Evolutionary conservation across 2,888 invertebrate genomes (phyloP), one percentile per base, ranked within the genome.

Genomic region (Archips crataeganus): DNA sequence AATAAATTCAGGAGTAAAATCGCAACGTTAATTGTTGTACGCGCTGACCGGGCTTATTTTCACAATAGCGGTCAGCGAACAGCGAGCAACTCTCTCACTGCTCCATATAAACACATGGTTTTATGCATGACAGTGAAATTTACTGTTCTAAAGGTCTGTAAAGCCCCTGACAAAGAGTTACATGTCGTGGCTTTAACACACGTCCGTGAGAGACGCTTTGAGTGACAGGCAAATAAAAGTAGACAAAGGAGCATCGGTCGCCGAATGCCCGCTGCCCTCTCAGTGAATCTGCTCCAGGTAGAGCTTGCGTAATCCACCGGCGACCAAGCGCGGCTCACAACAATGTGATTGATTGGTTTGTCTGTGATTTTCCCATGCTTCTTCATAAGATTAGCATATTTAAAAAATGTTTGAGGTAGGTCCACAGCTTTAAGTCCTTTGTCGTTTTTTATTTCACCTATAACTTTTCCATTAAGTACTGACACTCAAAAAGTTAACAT

Each of bases 161-260:
- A 87, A 88, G 87, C 85, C 82, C 84, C 84, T 84, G 81, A 89
- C 91, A 92, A 91, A 90, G 90, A 84, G 84, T 82, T 84, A 89
- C 88, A 91, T 92, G 92, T 92, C 88, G 87, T 85, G 85, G 82
- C 84, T 86, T 87, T 84, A 85, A 82, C 84, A 86, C 82, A 81
- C 85, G 87, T 87, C 87, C 86, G 81, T 85, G 80, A 78, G 82
- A 84, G 87, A 82, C 85, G 84, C 84, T 87, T 87, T 92, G 92
- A 93, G 86, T 90, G 93, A 93, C 93, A 90, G 88, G 85, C 88
- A 91, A 93, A 93, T 92, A 93, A 92, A 92, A 89, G 86, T 86
- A 89, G 86, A 91, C 88, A 91, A 90, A 89, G 85, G 82, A 81
- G 82, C 79, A 81, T 80, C 83, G 79, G 82, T 75, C 80, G 78